Evolutionary conservation across 2,113 vertebrate species (phyloP).

Genomic region (Cyprinus carpio): DNA sequence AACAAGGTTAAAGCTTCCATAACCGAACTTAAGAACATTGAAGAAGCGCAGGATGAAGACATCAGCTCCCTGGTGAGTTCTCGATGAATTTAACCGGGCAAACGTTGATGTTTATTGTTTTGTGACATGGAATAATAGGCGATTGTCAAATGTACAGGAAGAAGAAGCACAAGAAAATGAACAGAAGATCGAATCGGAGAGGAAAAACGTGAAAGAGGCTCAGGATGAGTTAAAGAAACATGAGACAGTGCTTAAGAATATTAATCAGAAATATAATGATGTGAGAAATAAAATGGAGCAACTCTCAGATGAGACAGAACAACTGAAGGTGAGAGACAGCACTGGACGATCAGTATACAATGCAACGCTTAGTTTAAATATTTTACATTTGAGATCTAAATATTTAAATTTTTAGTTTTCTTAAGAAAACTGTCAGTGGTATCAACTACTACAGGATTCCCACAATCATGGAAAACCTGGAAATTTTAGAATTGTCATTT

Average conservation of each 20-base stretch:
- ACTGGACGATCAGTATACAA: neutral
- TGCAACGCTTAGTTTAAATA: neutral
- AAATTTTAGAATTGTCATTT: too few species aligned
- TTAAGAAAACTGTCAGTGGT: too few species aligned
- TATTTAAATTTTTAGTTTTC: too few species aligned
- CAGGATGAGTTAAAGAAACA: conserved; percentile 69
- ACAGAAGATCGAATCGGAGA: conserved; percentile 75
- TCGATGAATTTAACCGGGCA: neutral
- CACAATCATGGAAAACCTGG: too few species aligned
- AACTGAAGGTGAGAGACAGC: conserved; percentile 76
- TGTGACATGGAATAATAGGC: neutral
- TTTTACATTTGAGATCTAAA: neutral
- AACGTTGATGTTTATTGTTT: neutral
- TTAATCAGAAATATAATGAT: conserved; percentile 74
- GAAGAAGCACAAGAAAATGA: conserved; percentile 79
- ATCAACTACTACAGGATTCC: too few species aligned
- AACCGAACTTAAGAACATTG: conserved; percentile 80
- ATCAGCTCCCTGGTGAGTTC: conserved; percentile 78
- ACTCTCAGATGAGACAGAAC: conserved; percentile 74
- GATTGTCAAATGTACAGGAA: conserved; percentile 69
- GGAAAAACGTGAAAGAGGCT: conserved; percentile 70
- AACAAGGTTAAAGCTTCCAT: conserved; percentile 62
- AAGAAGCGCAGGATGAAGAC: conserved; percentile 78
- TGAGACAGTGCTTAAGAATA: conserved; percentile 63
- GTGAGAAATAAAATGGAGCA: conserved; percentile 77